phyloP scores from a whole-genome alignment of 1,140 invertebrate genomes.

The Gerris buenoi region DNA sequence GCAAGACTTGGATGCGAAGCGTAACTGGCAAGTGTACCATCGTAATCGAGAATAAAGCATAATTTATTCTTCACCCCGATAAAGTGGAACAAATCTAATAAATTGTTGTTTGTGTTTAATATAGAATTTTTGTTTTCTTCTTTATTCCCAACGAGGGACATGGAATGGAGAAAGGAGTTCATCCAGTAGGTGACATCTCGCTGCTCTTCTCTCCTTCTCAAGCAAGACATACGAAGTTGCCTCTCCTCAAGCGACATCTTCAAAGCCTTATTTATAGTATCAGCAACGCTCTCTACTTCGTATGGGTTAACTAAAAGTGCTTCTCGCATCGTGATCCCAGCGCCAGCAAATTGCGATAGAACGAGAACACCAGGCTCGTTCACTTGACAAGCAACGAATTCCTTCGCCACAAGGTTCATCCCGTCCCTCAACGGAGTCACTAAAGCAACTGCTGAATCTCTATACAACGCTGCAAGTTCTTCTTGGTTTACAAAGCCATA shows the following conservation, averaged over 20 bases:
- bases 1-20: slow-evolving; percentile 79
- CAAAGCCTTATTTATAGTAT: slow-evolving; percentile 66
- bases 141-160: slow-evolving; percentile 64
- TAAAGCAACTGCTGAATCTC: slow-evolving; percentile 68
- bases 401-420: slow-evolving; percentile 87
- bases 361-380: slow-evolving; percentile 73
- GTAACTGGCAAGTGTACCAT: slow-evolving; percentile 75
- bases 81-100: slow-evolving; percentile 71
- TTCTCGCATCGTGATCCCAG: slow-evolving; percentile 83
- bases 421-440: slow-evolving; percentile 78
- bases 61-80: slow-evolving; percentile 72
- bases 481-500: slow-evolving; percentile 76
- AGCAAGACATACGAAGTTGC: slow-evolving; percentile 68
- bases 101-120: slow-evolving; percentile 72
- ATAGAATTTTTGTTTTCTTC: slow-evolving; percentile 63
- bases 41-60: slow-evolving; percentile 72
- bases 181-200: slow-evolving; percentile 83
- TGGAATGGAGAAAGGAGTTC: slow-evolving; percentile 69
- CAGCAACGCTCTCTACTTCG: slow-evolving; percentile 72
- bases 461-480: slow-evolving; percentile 67
- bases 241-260: slow-evolving; percentile 82
- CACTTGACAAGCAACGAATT: slow-evolving; percentile 84
- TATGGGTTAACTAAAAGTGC: slow-evolving; percentile 79
- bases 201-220: slow-evolving; percentile 59
- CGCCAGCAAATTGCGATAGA: slow-evolving; percentile 77